A percentile compares a stretch with the other conserved stretches of the same genome.
phyloP scores from a whole-genome alignment of 1,140 invertebrate genomes.

The Metopolophium dirhodum region DNA sequence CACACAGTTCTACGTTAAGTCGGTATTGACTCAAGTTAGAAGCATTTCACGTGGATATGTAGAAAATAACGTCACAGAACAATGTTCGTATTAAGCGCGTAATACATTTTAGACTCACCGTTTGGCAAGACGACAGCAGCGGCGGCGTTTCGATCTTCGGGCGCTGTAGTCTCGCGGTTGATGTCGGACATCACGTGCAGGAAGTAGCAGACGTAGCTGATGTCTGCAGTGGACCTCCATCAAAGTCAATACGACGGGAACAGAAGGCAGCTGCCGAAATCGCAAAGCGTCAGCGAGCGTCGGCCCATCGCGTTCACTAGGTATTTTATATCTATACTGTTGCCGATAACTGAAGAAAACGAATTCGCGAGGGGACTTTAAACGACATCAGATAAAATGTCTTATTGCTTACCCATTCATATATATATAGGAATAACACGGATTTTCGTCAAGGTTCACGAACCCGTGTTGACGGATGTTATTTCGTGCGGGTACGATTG shows the following conservation, averaged over 20 bases:
- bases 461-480: not conserved
- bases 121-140: conserved; percentile 23
- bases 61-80: not conserved
- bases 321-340: not conserved
- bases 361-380: not conserved
- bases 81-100: not conserved
- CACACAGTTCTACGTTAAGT: too few relatives aligned
- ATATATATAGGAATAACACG: not conserved
- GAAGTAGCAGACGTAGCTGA: not conserved
- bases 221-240: not conserved
- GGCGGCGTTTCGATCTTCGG: not conserved
- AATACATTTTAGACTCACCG: conserved; percentile 1
- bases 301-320: not conserved
- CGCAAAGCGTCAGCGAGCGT: not conserved
- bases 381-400: not conserved
- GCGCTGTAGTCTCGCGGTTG: not conserved
- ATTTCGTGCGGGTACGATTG: not conserved
- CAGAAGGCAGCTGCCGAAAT: not conserved
- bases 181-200: conserved; percentile 29
- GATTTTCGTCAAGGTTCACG: not conserved
- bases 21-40: too few relatives aligned
- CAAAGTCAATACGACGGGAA: not conserved
- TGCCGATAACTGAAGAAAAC: not conserved
- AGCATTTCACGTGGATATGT: not conserved
- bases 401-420: not conserved